Evolutionary conservation across 2,113 vertebrate genomes (phyloP).

Genomic region (Syngnathoides biaculeatus): DNA sequence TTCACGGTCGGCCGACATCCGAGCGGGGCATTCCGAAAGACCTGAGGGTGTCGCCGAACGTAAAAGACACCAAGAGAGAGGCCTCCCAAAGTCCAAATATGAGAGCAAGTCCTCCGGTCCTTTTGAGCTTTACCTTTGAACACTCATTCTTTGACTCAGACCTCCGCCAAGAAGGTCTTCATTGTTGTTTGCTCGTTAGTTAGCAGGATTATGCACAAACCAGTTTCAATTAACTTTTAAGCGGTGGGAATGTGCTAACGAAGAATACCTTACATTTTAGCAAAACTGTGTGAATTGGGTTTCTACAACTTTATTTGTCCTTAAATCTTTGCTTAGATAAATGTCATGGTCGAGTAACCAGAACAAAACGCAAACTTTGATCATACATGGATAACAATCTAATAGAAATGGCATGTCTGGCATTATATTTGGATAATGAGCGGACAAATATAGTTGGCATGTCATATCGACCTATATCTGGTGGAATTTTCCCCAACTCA

Average conservation of each 20-base stretch:
- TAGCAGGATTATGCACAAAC: not conserved
- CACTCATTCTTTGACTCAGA: constrained; percentile 20
- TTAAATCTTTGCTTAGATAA: no score
- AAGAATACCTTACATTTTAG: not conserved
- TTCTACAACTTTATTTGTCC: no score
- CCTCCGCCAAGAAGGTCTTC: not conserved
- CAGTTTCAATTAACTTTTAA: not conserved
- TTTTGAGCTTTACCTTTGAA: constrained; percentile 57
- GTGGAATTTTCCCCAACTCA: no score
- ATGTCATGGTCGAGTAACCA: no score
- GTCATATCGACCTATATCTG: no score
- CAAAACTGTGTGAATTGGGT: no score
- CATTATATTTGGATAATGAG: no score
- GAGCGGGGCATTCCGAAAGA: constrained; percentile 51
- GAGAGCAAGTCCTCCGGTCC: constrained; percentile 39
- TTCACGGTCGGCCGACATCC: constrained; percentile 48
- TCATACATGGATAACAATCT: no score
- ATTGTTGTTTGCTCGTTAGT: not conserved
- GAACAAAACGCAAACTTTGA: no score
- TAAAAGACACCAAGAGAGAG: constrained; percentile 45
- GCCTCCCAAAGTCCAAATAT: constrained; percentile 36
- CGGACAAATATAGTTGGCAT: no score
- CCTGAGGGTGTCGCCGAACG: constrained; percentile 43
- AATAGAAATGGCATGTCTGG: no score
- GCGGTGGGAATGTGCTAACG: no score